Evolutionary conservation across 2,113 vertebrate genomes (phyloP), one percentile per base, ranked within the genome.

Genomic region (Chamaea fasciata): DNA sequence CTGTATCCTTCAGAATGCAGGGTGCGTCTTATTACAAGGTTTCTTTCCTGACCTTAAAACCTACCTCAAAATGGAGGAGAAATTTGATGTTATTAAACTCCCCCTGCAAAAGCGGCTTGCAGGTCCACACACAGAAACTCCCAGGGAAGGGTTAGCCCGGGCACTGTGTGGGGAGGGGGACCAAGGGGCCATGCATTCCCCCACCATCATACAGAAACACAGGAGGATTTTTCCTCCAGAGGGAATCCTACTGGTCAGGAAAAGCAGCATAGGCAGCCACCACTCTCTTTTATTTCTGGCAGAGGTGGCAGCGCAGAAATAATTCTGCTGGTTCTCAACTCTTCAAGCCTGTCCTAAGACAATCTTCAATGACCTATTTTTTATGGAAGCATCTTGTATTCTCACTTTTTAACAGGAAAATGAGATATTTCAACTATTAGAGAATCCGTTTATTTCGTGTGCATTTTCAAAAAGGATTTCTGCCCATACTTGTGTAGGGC

Each of bases 91-190:
- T 70, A 76, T 13, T 94, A 30, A 92, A 79, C 26, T 46, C 9
- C 7, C 28, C 0, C 0, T 6, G 41, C 41, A n/a, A 83, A 85
- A 86, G 46, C 0, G 0, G 71, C 2, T 4, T 2, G 6, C 11
- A 33, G 20, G 28, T 73, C 41, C 3, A 2, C 9, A 7, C 28
- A 6, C 0, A 3, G 30, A 35, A 2, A 7, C 39, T 84, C 52
- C 35, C 15, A 30, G 53, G 28, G 53, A 67, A 50, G 22, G 33
- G 30, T 15, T 21, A 35, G 31, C 37, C 18, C 0, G 1, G 47
- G 59, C 0, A 1, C 27, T 3, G 11, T 0, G 0, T 0, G 1
- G 41, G n/a, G 28, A 60, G 8, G 5, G 42, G 37, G 22, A 74
- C 49, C 68, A 33, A 0, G 0, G 35, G 35, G 87, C 46, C 12